Evolutionary conservation across 2,888 invertebrate genomes (phyloP).

Genomic region (Tethea ocularis): DNA sequence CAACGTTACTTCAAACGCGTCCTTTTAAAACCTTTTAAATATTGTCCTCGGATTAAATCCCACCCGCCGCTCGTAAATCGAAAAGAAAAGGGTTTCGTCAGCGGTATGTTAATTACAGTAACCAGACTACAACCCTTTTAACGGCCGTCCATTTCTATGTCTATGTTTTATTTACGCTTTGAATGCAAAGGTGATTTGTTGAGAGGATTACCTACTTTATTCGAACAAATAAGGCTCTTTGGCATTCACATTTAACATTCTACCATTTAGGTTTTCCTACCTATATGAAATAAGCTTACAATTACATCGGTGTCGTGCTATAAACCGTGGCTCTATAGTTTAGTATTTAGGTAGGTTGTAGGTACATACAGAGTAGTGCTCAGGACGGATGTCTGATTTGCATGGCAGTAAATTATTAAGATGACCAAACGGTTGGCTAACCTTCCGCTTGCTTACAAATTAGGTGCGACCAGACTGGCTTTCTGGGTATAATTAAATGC

Average conservation of each 20-base stretch:
- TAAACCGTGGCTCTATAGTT: not conserved
- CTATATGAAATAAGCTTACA: not conserved
- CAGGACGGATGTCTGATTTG: constrained; percentile 61
- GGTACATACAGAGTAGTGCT: constrained; percentile 20
- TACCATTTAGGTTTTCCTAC: not conserved
- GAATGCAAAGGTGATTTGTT: constrained; percentile 43
- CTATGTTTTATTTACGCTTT: constrained; percentile 44
- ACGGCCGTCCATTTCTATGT: constrained; percentile 43
- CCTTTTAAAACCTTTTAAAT: constrained; percentile 41
- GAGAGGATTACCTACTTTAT: constrained; percentile 35
- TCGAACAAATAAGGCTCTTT: constrained; percentile 27
- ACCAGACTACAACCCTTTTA: constrained; percentile 64
- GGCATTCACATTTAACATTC: constrained; percentile 4
- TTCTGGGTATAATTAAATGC: constrained; percentile 32
- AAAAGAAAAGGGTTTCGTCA: constrained; percentile 59
- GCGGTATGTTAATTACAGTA: constrained; percentile 63
- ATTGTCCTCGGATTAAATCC: constrained; percentile 44
- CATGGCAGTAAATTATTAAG: constrained; percentile 64
- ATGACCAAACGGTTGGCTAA: constrained; percentile 55
- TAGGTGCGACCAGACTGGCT: constrained; percentile 52
- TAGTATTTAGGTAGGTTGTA: constrained; percentile 16
- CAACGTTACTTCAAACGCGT: constrained; percentile 20
- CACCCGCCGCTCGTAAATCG: constrained; percentile 51
- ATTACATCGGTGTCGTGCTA: not conserved
- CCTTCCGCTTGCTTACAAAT: constrained; percentile 60